Conservation (phyloP, 2,113 vertebrate species). For the Zapus hudsonius region DNA sequence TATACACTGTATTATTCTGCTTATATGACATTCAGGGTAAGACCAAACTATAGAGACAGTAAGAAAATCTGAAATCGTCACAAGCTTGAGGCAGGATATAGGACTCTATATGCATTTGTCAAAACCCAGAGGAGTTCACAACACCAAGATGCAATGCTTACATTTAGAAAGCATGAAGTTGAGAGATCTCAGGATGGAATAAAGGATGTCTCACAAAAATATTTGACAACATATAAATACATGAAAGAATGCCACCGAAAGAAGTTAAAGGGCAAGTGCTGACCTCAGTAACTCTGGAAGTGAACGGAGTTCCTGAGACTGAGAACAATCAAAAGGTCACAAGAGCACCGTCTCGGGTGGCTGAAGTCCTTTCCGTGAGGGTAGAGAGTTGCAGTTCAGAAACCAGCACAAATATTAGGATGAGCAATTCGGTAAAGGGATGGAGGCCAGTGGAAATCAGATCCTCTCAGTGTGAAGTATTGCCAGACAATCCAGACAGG, state of each 20-base stretch:
- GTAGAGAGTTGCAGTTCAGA: background rate
- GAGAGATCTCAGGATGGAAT: too few relatives aligned
- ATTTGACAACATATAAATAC: background rate
- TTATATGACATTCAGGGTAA: background rate
- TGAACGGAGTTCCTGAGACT: background rate
- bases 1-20: background rate
- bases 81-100: background rate
- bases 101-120: background rate
- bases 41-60: too few relatives aligned
- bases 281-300: background rate
- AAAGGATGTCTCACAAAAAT: background rate
- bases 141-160: background rate
- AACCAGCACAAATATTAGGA: background rate
- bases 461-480: background rate
- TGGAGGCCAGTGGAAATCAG: too few relatives aligned
- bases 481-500: background rate
- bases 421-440: background rate
- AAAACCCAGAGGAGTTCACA: background rate
- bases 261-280: background rate
- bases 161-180: too few relatives aligned
- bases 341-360: background rate
- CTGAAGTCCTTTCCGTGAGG: background rate
- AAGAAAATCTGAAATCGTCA: background rate
- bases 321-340: background rate
- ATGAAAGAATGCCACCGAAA: background rate